Conservation (phyloP, 2,113 vertebrate species). For the Heterochromis multidens region DNA sequence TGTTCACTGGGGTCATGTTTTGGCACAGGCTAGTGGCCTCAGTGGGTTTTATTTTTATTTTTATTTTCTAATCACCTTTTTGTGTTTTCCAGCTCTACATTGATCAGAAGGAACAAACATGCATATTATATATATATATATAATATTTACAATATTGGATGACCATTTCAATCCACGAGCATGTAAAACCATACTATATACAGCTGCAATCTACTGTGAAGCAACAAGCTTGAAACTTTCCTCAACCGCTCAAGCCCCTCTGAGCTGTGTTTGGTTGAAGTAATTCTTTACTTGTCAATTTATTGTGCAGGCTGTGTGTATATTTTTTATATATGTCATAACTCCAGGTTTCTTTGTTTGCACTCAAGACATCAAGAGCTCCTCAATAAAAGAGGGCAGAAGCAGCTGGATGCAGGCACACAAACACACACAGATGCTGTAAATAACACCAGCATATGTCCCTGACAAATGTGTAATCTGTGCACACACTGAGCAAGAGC, state of each 20-base stretch:
- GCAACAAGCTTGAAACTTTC: not conserved
- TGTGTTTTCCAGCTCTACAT: not conserved
- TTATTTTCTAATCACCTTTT: not conserved
- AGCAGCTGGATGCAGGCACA: slow-evolving; percentile 5
- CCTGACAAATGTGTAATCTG: slow-evolving; percentile 2
- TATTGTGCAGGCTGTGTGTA: not conserved
- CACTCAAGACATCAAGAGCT: not conserved
- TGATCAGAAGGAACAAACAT: not conserved
- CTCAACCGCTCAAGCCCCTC: not conserved
- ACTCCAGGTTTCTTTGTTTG: slow-evolving; percentile 1
- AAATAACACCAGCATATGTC: slow-evolving; percentile 29
- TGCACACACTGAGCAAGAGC: not conserved
- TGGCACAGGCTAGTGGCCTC: not conserved
- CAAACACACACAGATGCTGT: slow-evolving; percentile 12
- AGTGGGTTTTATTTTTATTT: not conserved
- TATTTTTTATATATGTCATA: not conserved
- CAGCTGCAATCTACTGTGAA: not conserved
- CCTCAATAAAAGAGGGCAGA: not conserved
- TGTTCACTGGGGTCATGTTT: not conserved
- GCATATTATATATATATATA: too few relatives aligned
- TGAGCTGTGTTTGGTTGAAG: not conserved
- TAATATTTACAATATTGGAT: too few relatives aligned
- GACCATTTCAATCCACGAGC: too few relatives aligned
- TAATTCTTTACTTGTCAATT: not conserved
- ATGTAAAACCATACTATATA: not conserved